phyloP scores from a whole-genome alignment of 2,797 vertebrate genomes.

The Knipowitschia caucasica region DNA sequence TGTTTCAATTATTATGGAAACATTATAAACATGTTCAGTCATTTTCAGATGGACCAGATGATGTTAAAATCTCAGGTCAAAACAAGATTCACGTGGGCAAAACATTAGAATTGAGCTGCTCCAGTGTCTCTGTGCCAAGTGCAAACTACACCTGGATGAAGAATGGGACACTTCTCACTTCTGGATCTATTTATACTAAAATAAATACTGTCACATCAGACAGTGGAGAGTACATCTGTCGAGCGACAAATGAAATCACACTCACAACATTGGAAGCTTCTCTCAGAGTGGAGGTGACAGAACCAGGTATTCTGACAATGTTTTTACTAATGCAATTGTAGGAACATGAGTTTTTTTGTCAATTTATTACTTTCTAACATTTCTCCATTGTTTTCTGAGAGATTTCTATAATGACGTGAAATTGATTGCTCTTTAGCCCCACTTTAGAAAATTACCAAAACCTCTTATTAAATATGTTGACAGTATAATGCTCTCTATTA shows the following conservation, averaged over 20 bases:
- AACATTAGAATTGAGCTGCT: conserved; percentile 33
- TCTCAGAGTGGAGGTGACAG: conserved; percentile 31
- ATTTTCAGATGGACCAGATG: conserved; percentile 65
- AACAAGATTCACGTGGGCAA: not conserved
- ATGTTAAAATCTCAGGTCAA: conserved; percentile 36
- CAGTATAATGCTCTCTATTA: too few species aligned
- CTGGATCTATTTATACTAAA: conserved; percentile 16
- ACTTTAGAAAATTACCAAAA: too few species aligned
- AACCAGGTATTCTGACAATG: too few species aligned
- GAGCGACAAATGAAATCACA: conserved; percentile 30
- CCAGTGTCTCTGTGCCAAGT: not conserved
- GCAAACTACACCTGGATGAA: not conserved
- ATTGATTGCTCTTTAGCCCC: too few species aligned
- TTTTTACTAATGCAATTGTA: too few species aligned
- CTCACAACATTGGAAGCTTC: not conserved
- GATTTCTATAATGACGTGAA: too few species aligned
- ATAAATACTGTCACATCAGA: not conserved
- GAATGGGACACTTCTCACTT: conserved; percentile 12
- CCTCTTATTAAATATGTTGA: too few species aligned
- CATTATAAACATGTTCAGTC: too few species aligned
- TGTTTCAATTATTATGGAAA: conserved; percentile 1
- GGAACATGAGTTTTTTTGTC: too few species aligned
- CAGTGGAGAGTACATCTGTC: conserved; percentile 45
- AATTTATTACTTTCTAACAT: too few species aligned
- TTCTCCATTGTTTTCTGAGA: too few species aligned